These are phyloP conservation scores for Intellagama lesueurii DNA, from an alignment of 2,797 vertebrate species.

Conservation along the genomic window DNA sequence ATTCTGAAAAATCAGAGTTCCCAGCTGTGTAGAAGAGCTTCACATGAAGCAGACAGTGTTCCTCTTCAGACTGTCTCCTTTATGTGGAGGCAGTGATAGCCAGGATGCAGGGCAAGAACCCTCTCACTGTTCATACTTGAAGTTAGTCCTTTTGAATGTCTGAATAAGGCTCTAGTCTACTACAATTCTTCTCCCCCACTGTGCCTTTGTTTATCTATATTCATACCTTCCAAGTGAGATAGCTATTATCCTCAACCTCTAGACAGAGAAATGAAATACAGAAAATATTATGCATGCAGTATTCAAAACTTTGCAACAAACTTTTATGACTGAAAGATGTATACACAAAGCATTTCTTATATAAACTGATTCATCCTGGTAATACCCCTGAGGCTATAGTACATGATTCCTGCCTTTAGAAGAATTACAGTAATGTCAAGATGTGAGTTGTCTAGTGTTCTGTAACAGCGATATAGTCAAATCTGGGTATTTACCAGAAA, in stretches of 20 bases:
- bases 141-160: too few species aligned
- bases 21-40: too few species aligned
- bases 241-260: neutral
- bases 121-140: too few species aligned
- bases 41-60: too few species aligned
- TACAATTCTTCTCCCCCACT: neutral
- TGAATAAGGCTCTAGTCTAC: neutral
- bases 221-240: conserved; percentile 9
- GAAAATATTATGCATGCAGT: conserved; percentile 18
- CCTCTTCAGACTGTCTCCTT: too few species aligned
- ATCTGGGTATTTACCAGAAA: neutral
- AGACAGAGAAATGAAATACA: neutral
- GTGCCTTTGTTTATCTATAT: conserved; percentile 7
- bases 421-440: conserved; percentile 33
- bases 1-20: too few species aligned
- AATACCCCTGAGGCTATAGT: conserved; percentile 40
- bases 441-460: conserved; percentile 21
- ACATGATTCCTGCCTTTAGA: conserved; percentile 22
- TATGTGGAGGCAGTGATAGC: too few species aligned
- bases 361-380: conserved; percentile 38
- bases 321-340: conserved; percentile 33
- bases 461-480: neutral
- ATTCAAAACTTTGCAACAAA: conserved; percentile 26
- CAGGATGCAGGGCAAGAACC: too few species aligned
- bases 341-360: conserved; percentile 36